Evolutionary conservation across 92 coral and sea anemone genomes (phyloP).

Genomic region (Porites cylindrica): DNA sequence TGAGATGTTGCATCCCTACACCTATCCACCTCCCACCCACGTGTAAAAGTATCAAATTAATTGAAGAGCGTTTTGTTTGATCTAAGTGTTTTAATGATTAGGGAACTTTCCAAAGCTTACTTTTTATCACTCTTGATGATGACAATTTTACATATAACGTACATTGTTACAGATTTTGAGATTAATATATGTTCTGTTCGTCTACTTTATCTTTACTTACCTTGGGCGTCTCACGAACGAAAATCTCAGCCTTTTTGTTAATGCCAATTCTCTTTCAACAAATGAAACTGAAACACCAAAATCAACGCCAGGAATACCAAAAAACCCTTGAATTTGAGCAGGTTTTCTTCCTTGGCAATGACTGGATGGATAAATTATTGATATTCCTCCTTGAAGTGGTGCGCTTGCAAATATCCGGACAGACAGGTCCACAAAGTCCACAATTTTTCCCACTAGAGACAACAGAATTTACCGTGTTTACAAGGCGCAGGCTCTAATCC

Average conservation of each 20-base stretch:
- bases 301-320: not conserved
- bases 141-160: too few relatives aligned
- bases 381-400: slow-evolving; percentile 13
- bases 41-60: too few relatives aligned
- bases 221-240: not conserved
- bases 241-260: not conserved
- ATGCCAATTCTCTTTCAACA: not conserved
- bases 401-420: slow-evolving; percentile 1
- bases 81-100: too few relatives aligned
- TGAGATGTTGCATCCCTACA: too few relatives aligned
- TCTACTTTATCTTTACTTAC: not conserved
- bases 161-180: too few relatives aligned
- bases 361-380: not conserved
- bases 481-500: too few relatives aligned
- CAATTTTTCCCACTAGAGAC: not conserved
- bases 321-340: slow-evolving; percentile 5
- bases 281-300: slow-evolving; percentile 10
- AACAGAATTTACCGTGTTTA: not conserved
- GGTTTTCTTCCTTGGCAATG: slow-evolving; percentile 21
- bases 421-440: slow-evolving; percentile 12
- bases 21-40: too few relatives aligned
- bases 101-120: not conserved
- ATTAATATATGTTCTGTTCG: too few relatives aligned
- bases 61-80: too few relatives aligned
- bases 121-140: too few relatives aligned